Conservation (phyloP, 1,140 invertebrate genomes). For the Pseudomyrmex gracilis region DNA sequence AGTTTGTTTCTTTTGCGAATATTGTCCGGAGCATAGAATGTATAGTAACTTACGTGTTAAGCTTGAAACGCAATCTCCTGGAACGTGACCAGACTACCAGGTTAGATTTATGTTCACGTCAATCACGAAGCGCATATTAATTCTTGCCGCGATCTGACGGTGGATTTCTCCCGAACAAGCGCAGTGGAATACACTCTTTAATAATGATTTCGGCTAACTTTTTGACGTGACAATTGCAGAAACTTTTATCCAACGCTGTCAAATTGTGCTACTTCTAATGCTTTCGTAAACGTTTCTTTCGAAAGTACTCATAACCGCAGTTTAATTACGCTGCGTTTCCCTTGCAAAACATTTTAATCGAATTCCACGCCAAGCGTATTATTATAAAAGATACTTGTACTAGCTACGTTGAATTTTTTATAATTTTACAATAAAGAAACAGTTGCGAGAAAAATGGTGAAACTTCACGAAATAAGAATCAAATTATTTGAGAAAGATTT, state of each 20-base stretch:
- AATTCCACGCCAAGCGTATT: too few relatives aligned
- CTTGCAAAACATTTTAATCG: too few relatives aligned
- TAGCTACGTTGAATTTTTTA: too few relatives aligned
- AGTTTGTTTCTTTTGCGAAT: conserved; percentile 8
- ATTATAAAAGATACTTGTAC: too few relatives aligned
- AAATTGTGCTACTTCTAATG: conserved; percentile 11
- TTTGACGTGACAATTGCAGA: conserved; percentile 2
- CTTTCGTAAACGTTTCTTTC: conserved; percentile 1
- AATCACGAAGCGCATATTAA: conserved; percentile 57
- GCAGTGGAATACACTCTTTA: conserved; percentile 24
- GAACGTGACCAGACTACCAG: conserved; percentile 57
- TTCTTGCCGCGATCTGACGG: conserved; percentile 47
- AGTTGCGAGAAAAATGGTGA: too few relatives aligned
- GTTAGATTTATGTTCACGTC: conserved; percentile 60
- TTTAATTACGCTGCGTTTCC: neutral
- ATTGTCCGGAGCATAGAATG: conserved; percentile 24
- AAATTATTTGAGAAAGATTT: too few relatives aligned
- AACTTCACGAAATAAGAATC: too few relatives aligned
- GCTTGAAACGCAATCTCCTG: conserved; percentile 55
- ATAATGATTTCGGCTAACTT: conserved; percentile 32
- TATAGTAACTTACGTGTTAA: conserved; percentile 49
- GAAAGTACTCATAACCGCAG: neutral
- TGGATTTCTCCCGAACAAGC: conserved; percentile 29
- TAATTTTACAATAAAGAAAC: too few relatives aligned
- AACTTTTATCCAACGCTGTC: conserved; percentile 24